Percentiles rank a stretch among this genome's conserved stretches.
Conservation (phyloP, 2,113 vertebrate genomes). For the Aleadryas rufinucha region DNA sequence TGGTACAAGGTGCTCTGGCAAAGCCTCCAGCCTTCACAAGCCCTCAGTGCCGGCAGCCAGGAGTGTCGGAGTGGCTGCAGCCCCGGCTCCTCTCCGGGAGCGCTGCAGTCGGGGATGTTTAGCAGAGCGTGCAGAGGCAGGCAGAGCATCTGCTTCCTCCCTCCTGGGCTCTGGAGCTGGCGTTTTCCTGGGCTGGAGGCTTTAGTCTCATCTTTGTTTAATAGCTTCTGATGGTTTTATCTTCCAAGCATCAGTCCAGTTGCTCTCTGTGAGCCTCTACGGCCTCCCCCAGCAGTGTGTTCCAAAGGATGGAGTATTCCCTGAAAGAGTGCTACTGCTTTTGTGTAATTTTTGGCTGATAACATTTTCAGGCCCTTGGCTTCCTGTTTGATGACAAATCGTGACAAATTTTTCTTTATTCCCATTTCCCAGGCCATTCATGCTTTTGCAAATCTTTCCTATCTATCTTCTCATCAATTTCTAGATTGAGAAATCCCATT, state of each 20-base stretch:
- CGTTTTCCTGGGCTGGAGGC: not conserved
- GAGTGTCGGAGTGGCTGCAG: rapidly evolving
- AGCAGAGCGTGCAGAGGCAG: not conserved
- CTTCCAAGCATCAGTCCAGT: not conserved
- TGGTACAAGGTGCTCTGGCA: not conserved
- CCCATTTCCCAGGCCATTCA: not conserved
- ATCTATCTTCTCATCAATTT: not conserved
- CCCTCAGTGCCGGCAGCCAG: not conserved
- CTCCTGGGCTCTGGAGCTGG: not conserved
- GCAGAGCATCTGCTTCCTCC: not conserved
- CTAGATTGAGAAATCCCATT: not conserved
- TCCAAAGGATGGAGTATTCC: not conserved
- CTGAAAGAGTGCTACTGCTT: not conserved
- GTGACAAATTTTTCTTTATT: not conserved
- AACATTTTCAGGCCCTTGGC: not conserved
- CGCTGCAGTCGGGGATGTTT: not conserved
- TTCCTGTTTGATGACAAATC: not conserved
- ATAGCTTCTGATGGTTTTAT: not conserved
- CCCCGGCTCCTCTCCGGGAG: not conserved
- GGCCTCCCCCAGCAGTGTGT: not conserved
- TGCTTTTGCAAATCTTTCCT: not conserved
- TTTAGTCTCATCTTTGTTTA: not conserved
- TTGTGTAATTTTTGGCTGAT: not conserved
- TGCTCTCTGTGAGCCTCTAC: not conserved
- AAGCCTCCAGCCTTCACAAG: not conserved